phyloP scores from a whole-genome alignment of 2,888 invertebrate genomes.

The Lapara coniferarum region DNA sequence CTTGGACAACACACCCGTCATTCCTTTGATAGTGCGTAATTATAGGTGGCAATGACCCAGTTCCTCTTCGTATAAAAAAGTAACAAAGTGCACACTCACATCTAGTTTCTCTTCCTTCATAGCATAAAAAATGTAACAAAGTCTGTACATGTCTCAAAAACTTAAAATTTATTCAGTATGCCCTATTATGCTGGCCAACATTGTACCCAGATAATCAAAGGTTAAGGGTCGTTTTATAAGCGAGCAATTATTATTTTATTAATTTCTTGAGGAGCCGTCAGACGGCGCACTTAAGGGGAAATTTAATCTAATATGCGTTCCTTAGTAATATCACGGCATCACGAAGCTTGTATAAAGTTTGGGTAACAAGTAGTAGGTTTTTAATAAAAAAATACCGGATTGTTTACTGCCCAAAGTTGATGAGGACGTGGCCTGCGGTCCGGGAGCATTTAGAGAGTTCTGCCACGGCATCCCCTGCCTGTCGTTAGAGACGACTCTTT shows the following conservation, averaged over 20 bases:
- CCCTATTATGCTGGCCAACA: slow-evolving; percentile 36
- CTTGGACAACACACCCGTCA: no score
- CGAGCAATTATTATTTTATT: slow-evolving; percentile 66
- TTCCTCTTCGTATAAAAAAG: no score
- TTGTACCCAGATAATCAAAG: slow-evolving; percentile 47
- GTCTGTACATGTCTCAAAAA: neutral
- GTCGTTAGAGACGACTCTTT: no score
- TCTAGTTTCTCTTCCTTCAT: no score
- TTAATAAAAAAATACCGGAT: slow-evolving; percentile 7
- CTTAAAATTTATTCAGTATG: neutral
- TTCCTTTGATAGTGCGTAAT: no score
- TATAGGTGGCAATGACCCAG: no score
- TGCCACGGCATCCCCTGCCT: no score
- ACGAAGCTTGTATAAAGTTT: slow-evolving; percentile 29
- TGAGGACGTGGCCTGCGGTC: no score
- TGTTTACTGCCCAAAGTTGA: neutral
- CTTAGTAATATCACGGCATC: slow-evolving; percentile 44
- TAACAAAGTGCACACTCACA: neutral
- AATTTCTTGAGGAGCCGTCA: slow-evolving; percentile 54
- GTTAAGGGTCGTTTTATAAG: slow-evolving; percentile 48
- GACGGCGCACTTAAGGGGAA: slow-evolving; percentile 38
- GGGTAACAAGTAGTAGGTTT: slow-evolving; percentile 4
- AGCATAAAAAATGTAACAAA: no score
- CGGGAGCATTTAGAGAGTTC: no score
- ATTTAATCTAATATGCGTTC: slow-evolving; percentile 47